These are phyloP conservation scores for Heliconius hewitsoni DNA, from an alignment of 1,140 invertebrate genomes.

Conservation along the genomic window DNA sequence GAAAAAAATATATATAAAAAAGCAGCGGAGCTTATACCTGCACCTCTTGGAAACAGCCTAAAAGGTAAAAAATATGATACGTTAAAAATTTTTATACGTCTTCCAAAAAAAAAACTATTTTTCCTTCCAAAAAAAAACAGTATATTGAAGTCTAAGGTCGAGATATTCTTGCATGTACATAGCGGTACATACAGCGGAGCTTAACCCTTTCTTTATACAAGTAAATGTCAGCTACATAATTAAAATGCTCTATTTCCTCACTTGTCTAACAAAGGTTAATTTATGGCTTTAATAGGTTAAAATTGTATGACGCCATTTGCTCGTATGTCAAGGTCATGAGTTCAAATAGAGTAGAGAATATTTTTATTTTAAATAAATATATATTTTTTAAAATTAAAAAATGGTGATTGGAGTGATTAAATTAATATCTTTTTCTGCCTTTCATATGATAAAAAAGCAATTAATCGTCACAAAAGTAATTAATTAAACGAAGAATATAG, in stretches of 20 bases:
- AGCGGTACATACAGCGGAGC: background rate
- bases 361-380: background rate
- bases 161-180: background rate
- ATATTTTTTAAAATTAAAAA: background rate
- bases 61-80: too few species aligned
- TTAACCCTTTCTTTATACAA: slow-evolving; percentile 19
- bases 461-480: too few species aligned
- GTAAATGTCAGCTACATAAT: slow-evolving; percentile 6
- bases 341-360: background rate
- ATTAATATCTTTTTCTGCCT: too few species aligned
- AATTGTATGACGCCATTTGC: background rate
- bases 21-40: too few species aligned
- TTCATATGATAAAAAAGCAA: too few species aligned
- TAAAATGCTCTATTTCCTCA: slow-evolving; percentile 12
- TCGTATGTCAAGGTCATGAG: background rate
- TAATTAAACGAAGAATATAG: too few species aligned
- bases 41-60: too few species aligned
- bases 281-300: slow-evolving; percentile 5
- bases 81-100: too few species aligned
- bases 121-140: too few species aligned
- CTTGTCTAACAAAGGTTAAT: slow-evolving; percentile 11
- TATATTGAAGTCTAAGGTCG: background rate
- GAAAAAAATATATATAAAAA: too few species aligned
- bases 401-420: too few species aligned
- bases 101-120: too few species aligned